Conservation (phyloP, 2,888 invertebrate genomes). For the Drosophila demipolita region DNA sequence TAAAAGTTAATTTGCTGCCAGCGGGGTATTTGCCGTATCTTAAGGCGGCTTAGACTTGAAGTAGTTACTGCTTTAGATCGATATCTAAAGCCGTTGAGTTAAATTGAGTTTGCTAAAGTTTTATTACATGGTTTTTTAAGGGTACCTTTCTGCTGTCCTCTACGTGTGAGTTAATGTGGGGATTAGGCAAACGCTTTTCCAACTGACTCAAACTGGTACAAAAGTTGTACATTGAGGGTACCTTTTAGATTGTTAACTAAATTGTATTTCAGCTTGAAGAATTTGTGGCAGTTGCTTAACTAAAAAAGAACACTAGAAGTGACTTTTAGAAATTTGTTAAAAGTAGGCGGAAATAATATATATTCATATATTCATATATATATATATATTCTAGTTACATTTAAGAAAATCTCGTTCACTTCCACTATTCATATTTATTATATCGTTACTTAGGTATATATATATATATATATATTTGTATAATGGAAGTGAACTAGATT, state of each 20-base stretch:
- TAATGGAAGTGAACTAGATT: background rate
- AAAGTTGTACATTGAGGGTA: conserved; percentile 5
- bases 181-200: conserved; percentile 31
- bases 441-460: too few relatives aligned
- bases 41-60: conserved; percentile 35
- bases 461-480: background rate
- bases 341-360: background rate
- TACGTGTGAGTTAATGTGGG: conserved; percentile 25
- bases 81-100: conserved; percentile 50
- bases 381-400: too few relatives aligned
- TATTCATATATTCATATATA: background rate
- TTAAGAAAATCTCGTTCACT: too few relatives aligned
- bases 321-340: background rate
- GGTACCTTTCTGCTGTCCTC: conserved; percentile 5
- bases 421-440: too few relatives aligned
- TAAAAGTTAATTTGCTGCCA: conserved; percentile 33
- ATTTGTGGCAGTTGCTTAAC: background rate
- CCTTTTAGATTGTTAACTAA: conserved; percentile 15
- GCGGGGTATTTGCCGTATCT: conserved; percentile 19
- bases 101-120: conserved; percentile 55
- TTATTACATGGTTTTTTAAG: conserved; percentile 41
- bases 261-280: conserved; percentile 8
- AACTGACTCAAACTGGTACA: conserved; percentile 10
- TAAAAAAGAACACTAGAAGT: background rate
- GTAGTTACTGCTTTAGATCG: conserved; percentile 43